Base-by-base conservation (phyloP, 2,797 vertebrate species). In the Mormyrops attenuatus region DNA sequence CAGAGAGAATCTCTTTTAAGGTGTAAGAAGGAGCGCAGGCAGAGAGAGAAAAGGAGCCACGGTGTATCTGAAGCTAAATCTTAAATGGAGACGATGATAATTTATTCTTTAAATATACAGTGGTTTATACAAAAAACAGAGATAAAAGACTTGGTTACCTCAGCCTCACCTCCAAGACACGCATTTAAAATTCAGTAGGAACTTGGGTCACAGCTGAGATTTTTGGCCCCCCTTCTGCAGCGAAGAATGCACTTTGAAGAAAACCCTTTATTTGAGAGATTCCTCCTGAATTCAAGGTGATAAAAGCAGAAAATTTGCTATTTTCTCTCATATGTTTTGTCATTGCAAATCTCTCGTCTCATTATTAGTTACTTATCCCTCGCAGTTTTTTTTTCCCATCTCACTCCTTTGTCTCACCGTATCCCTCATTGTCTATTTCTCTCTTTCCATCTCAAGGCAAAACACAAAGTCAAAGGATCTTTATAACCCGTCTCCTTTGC, bases 101-200 rank as follows among this genome's bases (percentile, higher is more conserved):
- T 87, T 87, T 87, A 87, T 57, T 87, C 52, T 22, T 53, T 57
- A 87, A 87, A 87, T 57, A 87, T 57, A n/a, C 50, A 87, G 85
- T 38, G 30, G 34, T 53, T 87, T 87, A 57, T 53, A 87, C 44
- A 85, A 57, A 60, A 57, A 60, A 57, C 26, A 57, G 11, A 87
- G 85, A 87, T 87, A n/a, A 34, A 87, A 87, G 34, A 17, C 50
- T 57, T 38, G 26, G 85, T 60, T 87, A 87, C 52, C 50, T 87
- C 85, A 87, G 30, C 85, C 50, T 53, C 34, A 34, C 26, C 53
- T 87, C 53, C 26, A 87, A 87, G 30, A 38, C 53, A 87, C 52
- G 2, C 50, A 60, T 44, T 87, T 87, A 41, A 87, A 87, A 57
- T 87, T 38, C 85, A 57, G 85, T 87, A 57, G 53, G 85, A 87